Evolutionary conservation across 1,140 invertebrate genomes (phyloP).

Genomic region (Nixonia krombeini): DNA sequence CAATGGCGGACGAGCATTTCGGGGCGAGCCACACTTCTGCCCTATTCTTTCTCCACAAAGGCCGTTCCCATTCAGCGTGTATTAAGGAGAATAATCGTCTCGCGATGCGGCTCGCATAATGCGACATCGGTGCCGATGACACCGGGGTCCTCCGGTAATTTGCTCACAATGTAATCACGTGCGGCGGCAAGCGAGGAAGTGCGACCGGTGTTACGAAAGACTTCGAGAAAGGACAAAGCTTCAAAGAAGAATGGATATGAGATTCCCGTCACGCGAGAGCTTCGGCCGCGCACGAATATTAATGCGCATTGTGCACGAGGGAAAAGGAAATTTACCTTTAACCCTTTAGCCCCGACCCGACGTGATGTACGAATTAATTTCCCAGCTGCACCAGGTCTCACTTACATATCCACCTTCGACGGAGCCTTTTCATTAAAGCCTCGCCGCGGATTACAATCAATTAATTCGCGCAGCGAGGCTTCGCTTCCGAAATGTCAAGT

Average conservation of each 20-base stretch:
- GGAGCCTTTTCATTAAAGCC: neutral
- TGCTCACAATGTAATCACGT: slow-evolving; percentile 42
- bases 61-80: slow-evolving; percentile 8
- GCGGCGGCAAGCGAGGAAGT: slow-evolving; percentile 21
- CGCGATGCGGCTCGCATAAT: slow-evolving; percentile 14
- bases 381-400: no score
- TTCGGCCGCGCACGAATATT: slow-evolving; percentile 38
- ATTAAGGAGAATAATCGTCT: slow-evolving; percentile 20
- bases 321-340: slow-evolving; percentile 41
- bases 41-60: neutral
- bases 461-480: neutral
- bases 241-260: slow-evolving; percentile 32
- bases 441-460: neutral
- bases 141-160: slow-evolving; percentile 29
- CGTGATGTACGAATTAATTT: slow-evolving; percentile 27
- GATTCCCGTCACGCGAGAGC: slow-evolving; percentile 40
- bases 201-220: slow-evolving; percentile 44
- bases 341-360: slow-evolving; percentile 24
- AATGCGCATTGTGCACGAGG: slow-evolving; percentile 36
- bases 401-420: slow-evolving; percentile 8
- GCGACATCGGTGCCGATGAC: neutral
- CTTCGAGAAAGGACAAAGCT: slow-evolving; percentile 32
- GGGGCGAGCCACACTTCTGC: neutral
- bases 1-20: neutral
- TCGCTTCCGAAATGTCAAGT: slow-evolving; percentile 14